phyloP scores from a whole-genome alignment of 2,113 vertebrate genomes.

The Asarcornis scutulata region DNA sequence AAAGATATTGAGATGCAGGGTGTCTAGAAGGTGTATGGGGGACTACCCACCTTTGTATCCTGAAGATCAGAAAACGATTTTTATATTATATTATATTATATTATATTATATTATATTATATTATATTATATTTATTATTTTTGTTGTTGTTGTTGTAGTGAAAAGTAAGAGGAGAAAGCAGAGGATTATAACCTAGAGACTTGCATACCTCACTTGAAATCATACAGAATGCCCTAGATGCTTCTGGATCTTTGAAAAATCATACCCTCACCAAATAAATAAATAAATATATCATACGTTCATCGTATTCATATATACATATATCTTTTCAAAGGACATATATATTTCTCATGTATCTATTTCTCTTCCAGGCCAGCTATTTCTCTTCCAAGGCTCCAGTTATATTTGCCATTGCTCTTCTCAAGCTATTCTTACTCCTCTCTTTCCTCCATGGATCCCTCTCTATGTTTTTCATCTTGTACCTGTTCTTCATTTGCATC shows the following conservation, averaged over 20 bases:
- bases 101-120: neutral
- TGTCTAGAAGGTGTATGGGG: neutral
- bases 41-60: neutral
- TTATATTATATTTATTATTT: neutral
- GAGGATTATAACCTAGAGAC: neutral
- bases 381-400: too few species aligned
- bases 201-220: neutral
- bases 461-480: neutral
- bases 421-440: accelerated
- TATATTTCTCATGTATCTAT: too few species aligned
- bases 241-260: neutral
- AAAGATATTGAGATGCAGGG: neutral
- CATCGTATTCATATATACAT: too few species aligned
- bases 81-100: neutral
- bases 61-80: neutral
- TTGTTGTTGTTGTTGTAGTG: neutral
- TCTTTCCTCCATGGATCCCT: neutral
- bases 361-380: too few species aligned
- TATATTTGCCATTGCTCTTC: neutral
- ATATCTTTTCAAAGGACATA: too few species aligned
- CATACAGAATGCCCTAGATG: neutral
- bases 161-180: neutral
- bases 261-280: too few species aligned
- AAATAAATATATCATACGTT: too few species aligned
- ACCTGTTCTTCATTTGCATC: neutral